phyloP scores from a whole-genome alignment of 2,888 invertebrate species.

The Toxonevra muliebris region DNA sequence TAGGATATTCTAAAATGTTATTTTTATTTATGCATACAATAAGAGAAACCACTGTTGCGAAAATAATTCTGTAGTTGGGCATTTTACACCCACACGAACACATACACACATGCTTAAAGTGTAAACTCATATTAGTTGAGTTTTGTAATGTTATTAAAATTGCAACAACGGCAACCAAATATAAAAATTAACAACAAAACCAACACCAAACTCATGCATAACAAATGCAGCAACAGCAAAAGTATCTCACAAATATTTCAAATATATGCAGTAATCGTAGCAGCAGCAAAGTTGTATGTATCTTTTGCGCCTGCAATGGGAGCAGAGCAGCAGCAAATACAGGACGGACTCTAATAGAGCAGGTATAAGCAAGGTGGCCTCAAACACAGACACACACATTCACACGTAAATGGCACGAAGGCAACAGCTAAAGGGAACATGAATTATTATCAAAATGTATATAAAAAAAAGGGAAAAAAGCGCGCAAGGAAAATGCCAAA shows the following conservation, averaged over 20 bases:
- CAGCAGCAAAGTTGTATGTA: background rate
- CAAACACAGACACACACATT: background rate
- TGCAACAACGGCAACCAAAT: background rate
- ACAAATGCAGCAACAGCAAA: too few species aligned
- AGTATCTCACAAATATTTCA: too few species aligned
- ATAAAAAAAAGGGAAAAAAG: background rate
- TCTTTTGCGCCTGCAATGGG: background rate
- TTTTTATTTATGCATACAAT: too few species aligned
- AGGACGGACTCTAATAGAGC: background rate
- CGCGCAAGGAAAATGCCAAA: background rate
- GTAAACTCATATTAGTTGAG: constrained; percentile 9
- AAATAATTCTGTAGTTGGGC: too few species aligned
- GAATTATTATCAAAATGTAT: constrained; percentile 4
- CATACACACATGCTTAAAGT: background rate
- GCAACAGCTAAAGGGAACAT: constrained; percentile 1
- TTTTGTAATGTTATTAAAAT: constrained; percentile 15
- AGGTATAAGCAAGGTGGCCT: background rate
- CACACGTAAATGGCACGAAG: background rate
- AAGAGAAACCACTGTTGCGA: too few species aligned
- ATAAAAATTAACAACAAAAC: background rate
- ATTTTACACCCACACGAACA: too few species aligned
- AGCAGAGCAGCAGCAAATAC: background rate
- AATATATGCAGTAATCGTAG: background rate
- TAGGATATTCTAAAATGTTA: too few species aligned
- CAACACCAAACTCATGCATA: background rate